These are phyloP conservation scores for Sylvilagus bachmani DNA, from an alignment of 2,113 vertebrate genomes.

Conservation along the genomic window DNA sequence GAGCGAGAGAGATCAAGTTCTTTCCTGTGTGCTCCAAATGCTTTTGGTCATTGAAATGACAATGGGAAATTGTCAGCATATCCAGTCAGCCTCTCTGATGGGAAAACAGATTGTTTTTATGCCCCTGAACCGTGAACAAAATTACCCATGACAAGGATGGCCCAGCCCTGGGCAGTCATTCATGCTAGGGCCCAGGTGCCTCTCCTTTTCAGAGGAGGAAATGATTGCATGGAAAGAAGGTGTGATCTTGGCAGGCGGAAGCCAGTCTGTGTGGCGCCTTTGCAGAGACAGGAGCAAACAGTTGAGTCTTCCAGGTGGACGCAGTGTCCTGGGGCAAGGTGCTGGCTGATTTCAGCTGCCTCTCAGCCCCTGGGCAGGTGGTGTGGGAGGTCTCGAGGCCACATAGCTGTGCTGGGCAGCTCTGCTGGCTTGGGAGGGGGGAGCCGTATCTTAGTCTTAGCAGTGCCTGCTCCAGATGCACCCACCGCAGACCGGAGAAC, in stretches of 20 bases:
- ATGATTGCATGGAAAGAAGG: neutral
- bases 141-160: neutral
- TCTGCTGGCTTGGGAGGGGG: neutral
- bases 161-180: neutral
- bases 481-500: neutral
- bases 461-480: neutral
- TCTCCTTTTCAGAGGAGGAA: neutral
- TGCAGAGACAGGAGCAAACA: neutral
- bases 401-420: neutral
- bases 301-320: neutral
- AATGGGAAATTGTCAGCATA: conserved; percentile 13
- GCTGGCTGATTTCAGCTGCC: neutral
- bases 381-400: neutral
- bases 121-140: neutral
- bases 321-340: neutral
- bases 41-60: conserved; percentile 7
- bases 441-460: neutral
- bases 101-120: conserved; percentile 41
- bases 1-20: neutral
- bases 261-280: neutral
- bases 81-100: neutral
- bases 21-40: neutral
- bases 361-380: fast-evolving
- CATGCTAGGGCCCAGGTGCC: neutral
- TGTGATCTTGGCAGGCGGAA: neutral